Evolutionary conservation across 2,888 invertebrate genomes (phyloP).

Genomic region (Xestobium rufovillosum): DNA sequence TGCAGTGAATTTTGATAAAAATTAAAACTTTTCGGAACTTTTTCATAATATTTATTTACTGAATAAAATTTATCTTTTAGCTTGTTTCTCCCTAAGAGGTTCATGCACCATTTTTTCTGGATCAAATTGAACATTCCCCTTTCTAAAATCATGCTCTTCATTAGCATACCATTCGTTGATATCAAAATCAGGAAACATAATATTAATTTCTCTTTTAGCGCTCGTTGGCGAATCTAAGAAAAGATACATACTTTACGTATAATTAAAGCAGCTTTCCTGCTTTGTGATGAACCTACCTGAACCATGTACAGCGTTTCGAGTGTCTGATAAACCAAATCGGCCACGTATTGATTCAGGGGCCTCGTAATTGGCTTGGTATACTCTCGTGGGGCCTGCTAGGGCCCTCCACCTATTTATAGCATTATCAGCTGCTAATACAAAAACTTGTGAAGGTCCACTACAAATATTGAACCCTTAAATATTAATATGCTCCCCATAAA

Average conservation of each 20-base stretch:
- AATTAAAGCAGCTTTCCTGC: constrained; percentile 1
- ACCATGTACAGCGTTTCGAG: constrained; percentile 90
- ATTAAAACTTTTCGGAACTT: no score
- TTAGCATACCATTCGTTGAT: constrained; percentile 56
- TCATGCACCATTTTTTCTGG: constrained; percentile 27
- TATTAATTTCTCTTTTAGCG: constrained; percentile 66
- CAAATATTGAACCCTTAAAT: constrained; percentile 31
- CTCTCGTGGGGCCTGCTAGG: constrained; percentile 87
- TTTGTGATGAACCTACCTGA: constrained; percentile 55
- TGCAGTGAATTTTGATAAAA: no score
- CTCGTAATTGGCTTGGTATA: constrained; percentile 68
- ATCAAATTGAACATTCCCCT: constrained; percentile 24
- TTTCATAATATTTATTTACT: no score
- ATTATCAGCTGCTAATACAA: constrained; percentile 68
- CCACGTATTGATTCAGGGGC: constrained; percentile 75
- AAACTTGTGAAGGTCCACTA: constrained; percentile 78
- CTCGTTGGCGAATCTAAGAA: constrained; percentile 67
- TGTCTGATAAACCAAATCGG: constrained; percentile 83
- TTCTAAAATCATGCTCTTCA: constrained; percentile 45
- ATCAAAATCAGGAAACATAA: constrained; percentile 81
- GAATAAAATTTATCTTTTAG: no score
- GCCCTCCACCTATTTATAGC: constrained; percentile 74
- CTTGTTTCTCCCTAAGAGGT: no score
- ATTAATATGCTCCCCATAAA: background rate
- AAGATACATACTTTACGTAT: constrained; percentile 11